Base-by-base conservation (phyloP, 35 echinoderm and acorn worm species). In the Stichopus chloronotus region DNA sequence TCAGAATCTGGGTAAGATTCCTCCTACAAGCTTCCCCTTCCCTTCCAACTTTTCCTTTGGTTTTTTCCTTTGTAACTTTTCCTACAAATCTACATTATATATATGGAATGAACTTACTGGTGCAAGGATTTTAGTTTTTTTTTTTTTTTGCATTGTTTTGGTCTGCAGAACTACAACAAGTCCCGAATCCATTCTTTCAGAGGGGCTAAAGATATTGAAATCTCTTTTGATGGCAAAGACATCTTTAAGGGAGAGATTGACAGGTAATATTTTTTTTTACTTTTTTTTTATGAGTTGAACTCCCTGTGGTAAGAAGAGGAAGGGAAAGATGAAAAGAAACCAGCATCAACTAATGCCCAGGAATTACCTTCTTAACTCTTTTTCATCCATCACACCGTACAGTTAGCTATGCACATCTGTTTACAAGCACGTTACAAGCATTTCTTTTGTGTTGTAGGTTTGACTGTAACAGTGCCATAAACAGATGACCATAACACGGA, bases 171-270 rank as follows among this genome's bases (percentile, higher is more conserved):
- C 81, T 98, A 98, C 87, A 98, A 98, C 91, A 98, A 98, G 88
- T 98, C 97, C 25, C 93, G 97, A 22, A 98, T 98, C 22, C 97
- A 98, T 88, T 98, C 97, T 4, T 96, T 98, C 86, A 90, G 97
- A 88, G 97, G 97, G 57, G 97, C 95, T 81, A 98, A 96, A 72
- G 95, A 98, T 60, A 93, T 98, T 59, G 97, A 98, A 55, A 93
- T 98, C n/a, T 93, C 56, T 10, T 53, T 98, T 58, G 95, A 95
- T 87, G 95, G 87, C 13, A 53, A 72, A 1, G 93, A 24, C 21
- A 94, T 98, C 72, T 98, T 98, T 77, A 98, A 98, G 86, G 97
- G 97, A 91, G 97, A 98, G 88, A 98, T 98, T 24, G 95, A 82
- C 57, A 93, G 95, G 97, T 96, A 56, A 96, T 72, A 20, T 30